Evolutionary conservation across 2,888 invertebrate genomes (phyloP).

Genomic region (Tetragnatha montana): DNA sequence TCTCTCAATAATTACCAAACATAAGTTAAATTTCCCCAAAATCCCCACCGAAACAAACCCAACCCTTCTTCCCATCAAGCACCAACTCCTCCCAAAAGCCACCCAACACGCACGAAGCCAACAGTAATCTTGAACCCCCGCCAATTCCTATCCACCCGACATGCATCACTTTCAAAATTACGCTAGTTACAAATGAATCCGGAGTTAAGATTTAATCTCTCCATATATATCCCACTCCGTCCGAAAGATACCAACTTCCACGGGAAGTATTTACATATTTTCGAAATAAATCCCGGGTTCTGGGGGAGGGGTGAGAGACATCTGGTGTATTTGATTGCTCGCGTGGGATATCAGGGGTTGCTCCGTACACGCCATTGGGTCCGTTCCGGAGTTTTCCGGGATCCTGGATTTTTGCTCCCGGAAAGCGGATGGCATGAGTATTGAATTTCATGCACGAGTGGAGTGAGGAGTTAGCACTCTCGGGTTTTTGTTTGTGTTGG

Average conservation of each 20-base stretch:
- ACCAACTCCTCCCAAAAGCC: too few relatives aligned
- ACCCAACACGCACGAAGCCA: background rate
- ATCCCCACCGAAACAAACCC: too few relatives aligned
- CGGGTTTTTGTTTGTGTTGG: background rate
- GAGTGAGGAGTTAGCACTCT: background rate
- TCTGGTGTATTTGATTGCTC: background rate
- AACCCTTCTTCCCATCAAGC: too few relatives aligned
- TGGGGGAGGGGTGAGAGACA: background rate
- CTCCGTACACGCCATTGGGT: background rate
- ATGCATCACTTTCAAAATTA: slow-evolving; percentile 24
- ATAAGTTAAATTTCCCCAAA: too few relatives aligned
- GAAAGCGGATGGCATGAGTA: background rate
- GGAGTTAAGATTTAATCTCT: slow-evolving; percentile 9
- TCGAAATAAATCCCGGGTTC: slow-evolving; percentile 10
- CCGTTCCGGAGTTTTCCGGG: background rate
- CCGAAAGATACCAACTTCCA: background rate
- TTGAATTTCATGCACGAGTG: background rate
- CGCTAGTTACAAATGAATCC: background rate
- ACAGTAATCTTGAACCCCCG: slow-evolving; percentile 12
- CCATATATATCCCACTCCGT: background rate
- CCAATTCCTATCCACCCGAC: background rate
- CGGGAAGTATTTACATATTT: slow-evolving; percentile 22
- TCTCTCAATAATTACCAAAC: too few relatives aligned
- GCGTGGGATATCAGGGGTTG: background rate
- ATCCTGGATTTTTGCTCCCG: background rate